Percentiles rank a stretch among this genome's conserved stretches.
phyloP scores from a whole-genome alignment of 2,888 invertebrate genomes.

The Nephrotoma guestfalica region DNA sequence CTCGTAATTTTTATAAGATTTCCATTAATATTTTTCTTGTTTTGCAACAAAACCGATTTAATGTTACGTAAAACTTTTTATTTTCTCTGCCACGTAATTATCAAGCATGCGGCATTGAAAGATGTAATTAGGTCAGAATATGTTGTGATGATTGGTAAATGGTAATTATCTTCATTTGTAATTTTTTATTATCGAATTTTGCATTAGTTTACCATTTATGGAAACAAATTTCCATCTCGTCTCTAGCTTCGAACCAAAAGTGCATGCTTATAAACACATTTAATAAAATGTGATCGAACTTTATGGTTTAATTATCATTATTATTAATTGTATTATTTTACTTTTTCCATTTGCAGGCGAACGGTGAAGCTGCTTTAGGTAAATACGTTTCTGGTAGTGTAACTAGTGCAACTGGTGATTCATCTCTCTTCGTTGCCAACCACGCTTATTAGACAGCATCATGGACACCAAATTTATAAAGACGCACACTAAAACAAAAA shows the following conservation, averaged over 20 bases:
- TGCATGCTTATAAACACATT: background rate
- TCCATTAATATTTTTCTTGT: background rate
- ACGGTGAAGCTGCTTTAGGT: conserved; percentile 80
- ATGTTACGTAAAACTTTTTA: conserved; percentile 5
- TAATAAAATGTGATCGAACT: background rate
- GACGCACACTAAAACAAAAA: background rate
- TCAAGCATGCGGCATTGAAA: background rate
- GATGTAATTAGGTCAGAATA: background rate
- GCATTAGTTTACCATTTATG: background rate
- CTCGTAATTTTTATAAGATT: background rate
- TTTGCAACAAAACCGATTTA: background rate
- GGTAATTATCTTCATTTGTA: background rate
- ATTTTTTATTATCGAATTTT: background rate
- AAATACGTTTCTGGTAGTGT: conserved; percentile 82
- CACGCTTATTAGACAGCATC: conserved; percentile 70
- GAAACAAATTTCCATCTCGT: background rate
- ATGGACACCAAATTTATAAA: background rate
- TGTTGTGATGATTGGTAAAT: background rate
- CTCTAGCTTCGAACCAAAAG: background rate
- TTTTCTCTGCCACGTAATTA: background rate
- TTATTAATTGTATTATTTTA: background rate
- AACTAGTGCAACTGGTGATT: conserved; percentile 70
- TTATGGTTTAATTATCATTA: background rate
- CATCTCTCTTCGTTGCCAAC: conserved; percentile 86
- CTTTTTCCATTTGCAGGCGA: conserved; percentile 48